Base-by-base conservation (phyloP, 2,888 invertebrate genomes). In the Ernsta delagoae region DNA sequence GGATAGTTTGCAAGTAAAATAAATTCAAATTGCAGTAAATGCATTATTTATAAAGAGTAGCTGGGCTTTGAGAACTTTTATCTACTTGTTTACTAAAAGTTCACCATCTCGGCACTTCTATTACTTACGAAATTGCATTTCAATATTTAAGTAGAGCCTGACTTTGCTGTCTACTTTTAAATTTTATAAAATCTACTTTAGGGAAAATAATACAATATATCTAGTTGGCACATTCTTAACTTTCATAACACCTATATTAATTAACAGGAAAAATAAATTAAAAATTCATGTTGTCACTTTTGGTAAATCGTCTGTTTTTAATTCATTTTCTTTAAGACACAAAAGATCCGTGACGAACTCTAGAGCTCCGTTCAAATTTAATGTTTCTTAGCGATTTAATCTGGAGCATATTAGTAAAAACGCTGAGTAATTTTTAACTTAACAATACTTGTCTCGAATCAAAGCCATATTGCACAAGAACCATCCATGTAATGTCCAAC, bases 361-460 rank as follows among this genome's bases (percentile, higher is more conserved):
- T 4, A 24, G 6, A 53, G 56, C 43, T 45, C n/a, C 48, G 24
- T 24, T 31, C 50, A 45, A 39, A 9, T 62, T 9, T 34, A 9
- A 16, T 41, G 41, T 50, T 7, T 34, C 36, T 48, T 36, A 34
- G 24, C 24, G 16, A 5, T 39, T 48, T 9, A 24, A 8, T 48
- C 48, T 16, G n/a, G 36, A 65, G 39, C n/a, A 59, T 59, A 48
- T 65, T 36, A 65, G 59, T 50, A 7, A 59, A 65, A 65, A 59
- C 39, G 65, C 65, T 65, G 65, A 65, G 48, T 65, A 65, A 65
- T 65, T 65, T 45, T 5, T 9, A 11, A 24, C 36, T 45, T 9
- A 65, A 65, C 59, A 65, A 59, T 48, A 50, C 57, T 56, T 24
- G 59, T 39, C 16, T 59, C 16, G 8, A 39, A 50, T 36, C 24